Conservation (phyloP, 2,113 vertebrate species). For the Spea multiplicata region DNA sequence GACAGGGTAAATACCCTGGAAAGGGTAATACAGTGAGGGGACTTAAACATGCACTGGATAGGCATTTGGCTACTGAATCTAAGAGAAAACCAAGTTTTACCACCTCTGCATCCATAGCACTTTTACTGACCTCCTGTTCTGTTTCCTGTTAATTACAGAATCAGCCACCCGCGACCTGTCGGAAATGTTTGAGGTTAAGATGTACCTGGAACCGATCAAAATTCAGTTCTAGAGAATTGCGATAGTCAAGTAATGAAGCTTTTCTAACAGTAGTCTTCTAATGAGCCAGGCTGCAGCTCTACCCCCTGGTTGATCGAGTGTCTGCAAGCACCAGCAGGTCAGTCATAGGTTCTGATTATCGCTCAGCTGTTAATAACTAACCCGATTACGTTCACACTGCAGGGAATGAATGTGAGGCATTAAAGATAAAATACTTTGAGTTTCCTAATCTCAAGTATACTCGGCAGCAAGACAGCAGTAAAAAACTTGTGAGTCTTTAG, state of each 20-base stretch:
- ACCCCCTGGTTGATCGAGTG: neutral
- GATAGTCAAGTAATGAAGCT: neutral
- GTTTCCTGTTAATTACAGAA: neutral
- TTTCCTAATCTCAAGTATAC: neutral
- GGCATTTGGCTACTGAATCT: no score
- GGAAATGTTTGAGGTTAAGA: neutral
- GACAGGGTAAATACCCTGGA: no score
- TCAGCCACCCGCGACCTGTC: neutral
- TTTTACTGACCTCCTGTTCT: neutral
- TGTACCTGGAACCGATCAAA: neutral
- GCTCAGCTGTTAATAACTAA: conserved; percentile 9
- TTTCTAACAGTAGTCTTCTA: neutral
- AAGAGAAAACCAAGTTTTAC: no score
- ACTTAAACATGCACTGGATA: no score
- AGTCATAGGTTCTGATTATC: conserved; percentile 14
- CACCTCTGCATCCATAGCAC: neutral
- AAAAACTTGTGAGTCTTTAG: neutral
- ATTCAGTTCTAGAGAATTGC: neutral
- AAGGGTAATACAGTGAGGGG: no score
- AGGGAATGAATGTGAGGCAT: neutral
- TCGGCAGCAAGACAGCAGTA: neutral
- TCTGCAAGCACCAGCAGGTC: neutral
- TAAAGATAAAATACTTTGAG: neutral
- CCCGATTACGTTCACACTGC: neutral
- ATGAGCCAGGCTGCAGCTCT: neutral